These are phyloP conservation scores for Xyliphius kryptos DNA, from an alignment of 2,113 vertebrate species.

Conservation along the genomic window DNA sequence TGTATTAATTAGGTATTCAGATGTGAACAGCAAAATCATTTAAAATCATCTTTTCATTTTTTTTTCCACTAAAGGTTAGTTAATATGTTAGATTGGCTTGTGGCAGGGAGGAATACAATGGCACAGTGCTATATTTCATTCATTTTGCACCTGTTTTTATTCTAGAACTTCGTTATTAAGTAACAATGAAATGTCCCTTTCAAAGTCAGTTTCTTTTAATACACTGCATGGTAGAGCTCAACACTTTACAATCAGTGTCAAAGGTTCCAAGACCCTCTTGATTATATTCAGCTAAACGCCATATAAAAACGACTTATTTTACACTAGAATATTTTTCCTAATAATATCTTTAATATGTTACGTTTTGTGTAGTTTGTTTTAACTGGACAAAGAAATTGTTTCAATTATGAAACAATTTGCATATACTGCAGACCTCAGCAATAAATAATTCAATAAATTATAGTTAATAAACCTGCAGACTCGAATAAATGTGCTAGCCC, in stretches of 20 bases:
- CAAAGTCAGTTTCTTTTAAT: constrained; percentile 59
- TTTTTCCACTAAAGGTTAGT: constrained; percentile 68
- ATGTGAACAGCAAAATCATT: constrained; percentile 61
- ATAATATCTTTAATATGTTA: no score
- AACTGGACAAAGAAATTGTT: no score
- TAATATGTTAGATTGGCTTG: constrained; percentile 39
- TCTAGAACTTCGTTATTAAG: no score
- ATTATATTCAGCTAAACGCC: constrained; percentile 51
- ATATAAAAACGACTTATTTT: constrained; percentile 53
- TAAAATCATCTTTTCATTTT: constrained; percentile 67
- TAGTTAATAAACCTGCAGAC: constrained; percentile 69
- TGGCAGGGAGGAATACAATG: not conserved
- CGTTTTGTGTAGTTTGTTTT: no score
- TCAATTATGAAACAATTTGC: no score
- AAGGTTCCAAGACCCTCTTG: constrained; percentile 44
- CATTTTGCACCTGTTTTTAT: constrained; percentile 21
- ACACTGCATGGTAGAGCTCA: constrained; percentile 49
- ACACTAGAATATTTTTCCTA: constrained; percentile 54
- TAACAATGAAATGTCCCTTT: no score
- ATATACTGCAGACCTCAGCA: no score
- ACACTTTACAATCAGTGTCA: constrained; percentile 39
- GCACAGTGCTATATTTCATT: constrained; percentile 12
- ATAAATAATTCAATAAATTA: constrained; percentile 56
- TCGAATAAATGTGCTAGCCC: constrained; percentile 59
- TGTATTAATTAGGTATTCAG: constrained; percentile 62